A percentile compares a stretch with the other conserved stretches of the same genome.
Evolutionary conservation across 2,113 vertebrate species (phyloP).

Genomic region (Cromileptes altivelis): DNA sequence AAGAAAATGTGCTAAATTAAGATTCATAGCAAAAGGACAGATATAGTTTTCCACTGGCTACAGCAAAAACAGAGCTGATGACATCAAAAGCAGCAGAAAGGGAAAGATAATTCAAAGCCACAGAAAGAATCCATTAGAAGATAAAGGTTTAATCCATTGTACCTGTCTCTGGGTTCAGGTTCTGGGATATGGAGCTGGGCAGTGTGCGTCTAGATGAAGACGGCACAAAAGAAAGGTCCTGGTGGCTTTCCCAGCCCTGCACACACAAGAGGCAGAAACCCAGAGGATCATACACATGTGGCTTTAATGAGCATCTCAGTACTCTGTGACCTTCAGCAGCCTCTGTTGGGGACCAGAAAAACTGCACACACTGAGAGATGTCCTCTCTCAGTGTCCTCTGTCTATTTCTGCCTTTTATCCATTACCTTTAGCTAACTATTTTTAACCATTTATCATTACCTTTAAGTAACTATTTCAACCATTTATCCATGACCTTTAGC

Average conservation of each 20-base stretch:
- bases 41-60: conserved; percentile 7
- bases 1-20: conserved; percentile 18
- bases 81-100: conserved; percentile 22
- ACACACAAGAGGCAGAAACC: neutral
- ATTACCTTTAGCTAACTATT: neutral
- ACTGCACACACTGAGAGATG: neutral
- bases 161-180: conserved; percentile 68
- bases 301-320: neutral
- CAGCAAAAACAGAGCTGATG: conserved; percentile 2
- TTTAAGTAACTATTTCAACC: neutral
- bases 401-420: neutral
- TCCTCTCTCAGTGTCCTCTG: neutral
- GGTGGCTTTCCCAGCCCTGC: conserved; percentile 93
- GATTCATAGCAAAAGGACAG: conserved; percentile 17
- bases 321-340: conserved; percentile 4
- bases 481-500: too few species aligned
- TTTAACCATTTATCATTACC: neutral
- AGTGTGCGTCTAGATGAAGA: conserved; percentile 81
- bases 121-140: conserved; percentile 10
- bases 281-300: neutral
- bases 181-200: conserved; percentile 69
- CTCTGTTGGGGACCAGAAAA: neutral
- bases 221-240: conserved; percentile 88
- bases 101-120: conserved; percentile 1
- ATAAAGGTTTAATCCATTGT: conserved; percentile 13